Percentiles rank a stretch among this genome's conserved stretches.
Evolutionary conservation across 1,140 invertebrate genomes (phyloP).

Genomic region (Luehdorfia chinensis): DNA sequence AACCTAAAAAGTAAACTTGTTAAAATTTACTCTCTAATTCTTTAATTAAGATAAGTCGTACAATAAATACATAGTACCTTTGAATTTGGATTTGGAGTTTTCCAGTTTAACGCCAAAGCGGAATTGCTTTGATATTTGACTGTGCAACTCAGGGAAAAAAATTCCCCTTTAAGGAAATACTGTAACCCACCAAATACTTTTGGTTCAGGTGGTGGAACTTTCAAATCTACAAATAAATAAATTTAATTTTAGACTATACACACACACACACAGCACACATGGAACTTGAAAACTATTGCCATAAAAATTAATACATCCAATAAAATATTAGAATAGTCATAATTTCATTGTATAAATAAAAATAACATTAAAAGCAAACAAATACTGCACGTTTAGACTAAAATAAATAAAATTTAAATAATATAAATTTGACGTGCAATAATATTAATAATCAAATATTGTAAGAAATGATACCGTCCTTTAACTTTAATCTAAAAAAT

Average conservation of each 20-base stretch:
- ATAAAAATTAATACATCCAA: too few relatives aligned
- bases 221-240: slow-evolving; percentile 29
- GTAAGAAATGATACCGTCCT: too few relatives aligned
- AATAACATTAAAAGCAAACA: slow-evolving; percentile 15
- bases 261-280: background rate
- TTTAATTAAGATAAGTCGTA: slow-evolving; percentile 5
- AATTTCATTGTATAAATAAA: slow-evolving; percentile 4
- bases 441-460: too few relatives aligned
- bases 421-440: slow-evolving; percentile 17
- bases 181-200: slow-evolving; percentile 22
- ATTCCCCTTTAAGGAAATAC: slow-evolving; percentile 50
- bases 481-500: too few relatives aligned
- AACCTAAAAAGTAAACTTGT: slow-evolving; percentile 3
- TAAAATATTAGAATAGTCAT: slow-evolving; percentile 7
- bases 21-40: slow-evolving; percentile 14
- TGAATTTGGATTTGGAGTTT: slow-evolving; percentile 20
- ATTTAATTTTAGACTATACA: background rate
- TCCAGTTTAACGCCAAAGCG: slow-evolving; percentile 42
- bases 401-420: slow-evolving; percentile 9
- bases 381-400: slow-evolving; percentile 20
- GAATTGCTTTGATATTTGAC: slow-evolving; percentile 36
- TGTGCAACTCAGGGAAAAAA: slow-evolving; percentile 53
- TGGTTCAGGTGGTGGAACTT: slow-evolving; percentile 33
- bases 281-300: background rate
- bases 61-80: slow-evolving; percentile 27